phyloP scores from a whole-genome alignment of 2,888 invertebrate genomes.

The Euphydryas editha region DNA sequence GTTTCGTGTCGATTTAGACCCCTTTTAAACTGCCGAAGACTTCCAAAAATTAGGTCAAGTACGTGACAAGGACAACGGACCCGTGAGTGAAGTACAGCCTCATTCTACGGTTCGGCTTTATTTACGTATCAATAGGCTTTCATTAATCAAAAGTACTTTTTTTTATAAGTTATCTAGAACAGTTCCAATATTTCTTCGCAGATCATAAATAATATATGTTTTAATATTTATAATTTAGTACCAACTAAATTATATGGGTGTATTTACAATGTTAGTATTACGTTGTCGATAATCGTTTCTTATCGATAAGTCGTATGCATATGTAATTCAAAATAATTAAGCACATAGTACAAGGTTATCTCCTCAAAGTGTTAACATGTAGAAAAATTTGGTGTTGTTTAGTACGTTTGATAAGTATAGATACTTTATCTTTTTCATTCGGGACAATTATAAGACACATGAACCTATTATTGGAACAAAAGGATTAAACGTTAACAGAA shows the following conservation, averaged over 20 bases:
- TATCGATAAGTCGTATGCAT: no score
- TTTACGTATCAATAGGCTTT: conserved; percentile 62
- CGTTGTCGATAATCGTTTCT: no score
- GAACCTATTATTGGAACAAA: conserved; percentile 16
- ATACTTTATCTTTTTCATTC: not conserved
- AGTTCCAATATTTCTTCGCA: not conserved
- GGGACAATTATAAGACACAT: not conserved
- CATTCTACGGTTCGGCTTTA: conserved; percentile 55
- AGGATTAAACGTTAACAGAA: conserved; percentile 18
- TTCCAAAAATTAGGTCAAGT: conserved; percentile 73
- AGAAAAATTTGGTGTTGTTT: not conserved
- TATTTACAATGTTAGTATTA: no score
- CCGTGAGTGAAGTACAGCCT: conserved; percentile 52
- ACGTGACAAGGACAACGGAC: conserved; percentile 63
- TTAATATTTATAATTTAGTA: no score
- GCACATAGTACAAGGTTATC: no score
- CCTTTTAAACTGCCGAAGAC: conserved; percentile 22
- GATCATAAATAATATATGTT: no score
- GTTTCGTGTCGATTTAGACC: not conserved
- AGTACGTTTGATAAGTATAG: not conserved
- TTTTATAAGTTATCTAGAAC: not conserved
- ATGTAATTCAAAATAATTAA: no score
- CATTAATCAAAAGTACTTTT: conserved; percentile 61
- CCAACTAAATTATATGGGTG: no score
- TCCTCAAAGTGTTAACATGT: not conserved